Evolutionary conservation across 2,797 vertebrate genomes (phyloP), one percentile per base, ranked within the genome.

Genomic region (Spinus olivaceus): DNA sequence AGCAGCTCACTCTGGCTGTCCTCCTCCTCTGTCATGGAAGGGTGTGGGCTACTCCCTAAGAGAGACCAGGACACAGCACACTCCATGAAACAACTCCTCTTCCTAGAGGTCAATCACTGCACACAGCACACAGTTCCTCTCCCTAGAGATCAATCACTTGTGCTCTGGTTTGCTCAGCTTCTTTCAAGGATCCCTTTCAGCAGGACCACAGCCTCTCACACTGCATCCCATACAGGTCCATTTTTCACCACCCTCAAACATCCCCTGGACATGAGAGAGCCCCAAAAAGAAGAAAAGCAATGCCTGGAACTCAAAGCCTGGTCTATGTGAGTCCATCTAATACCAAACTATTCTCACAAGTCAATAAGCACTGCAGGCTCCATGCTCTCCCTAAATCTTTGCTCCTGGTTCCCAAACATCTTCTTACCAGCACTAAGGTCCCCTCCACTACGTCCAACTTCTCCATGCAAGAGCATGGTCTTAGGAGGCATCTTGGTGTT

Each of bases 401-500:
- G 12, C 4, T 72, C 11, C 39, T 1, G 0, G 8, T 32, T 61
- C n/a, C 27, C 23, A 71, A 27, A 64, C 7, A 8, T 2, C 8
- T 5, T 81, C 95, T 92, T 94, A 99, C 99, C 99, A 92, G 99
- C 99, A 61, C 99, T 99, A n/a, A 99, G 98, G 87, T 99, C 99
- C 5, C 99, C 99, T 21, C 98, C 98, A 0, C 98, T 95, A 13
- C 99, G 98, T 1, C 98, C 98, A 0, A 97, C 98, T 86, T 99
- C 99, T 10, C 98, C 98, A 93, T 99, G 99, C 60, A 99, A 97
- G 46, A 99, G 96, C 98, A 99, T 99, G 71, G 98, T 99, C 96
- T 99, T 99, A 2, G 99, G 99, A 28, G 99, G 99, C 98, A 99
- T 99, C 97, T 98, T 99, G 28, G 99, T 99, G 84, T 98, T 98